Base-by-base conservation (phyloP, 2,113 vertebrate species). In the Albula glossodonta region DNA sequence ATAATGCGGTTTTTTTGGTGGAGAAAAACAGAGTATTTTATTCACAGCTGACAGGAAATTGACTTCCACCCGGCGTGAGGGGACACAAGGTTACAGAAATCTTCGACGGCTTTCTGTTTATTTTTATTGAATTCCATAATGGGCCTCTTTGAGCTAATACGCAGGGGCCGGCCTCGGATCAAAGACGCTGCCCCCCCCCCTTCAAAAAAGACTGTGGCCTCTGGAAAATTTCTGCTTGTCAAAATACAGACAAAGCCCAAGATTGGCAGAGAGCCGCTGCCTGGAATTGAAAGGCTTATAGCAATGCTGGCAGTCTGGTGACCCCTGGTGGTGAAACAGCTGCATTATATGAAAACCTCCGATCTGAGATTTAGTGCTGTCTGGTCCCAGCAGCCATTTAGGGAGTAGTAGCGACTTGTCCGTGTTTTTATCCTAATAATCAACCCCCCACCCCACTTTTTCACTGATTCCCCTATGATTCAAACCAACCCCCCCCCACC, bases 1-100 rank as follows among this genome's bases (percentile, higher is more conserved):
- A 89, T 85, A 90, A 86, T 77, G 57, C 13, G 85, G 80, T 85
- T 89, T 87, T 74, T 77, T 41, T 41, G 74, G 78, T 81, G 83
- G 89, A 70, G 86, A 57, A 86, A 89, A 84, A 85, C 53, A 52
- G 78, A 80, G 78, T 85, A 86, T 90, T 90, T 93, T 89, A 90
- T 89, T 92, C 84, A 86, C 87, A 85, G 88, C 89, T 91, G 89
- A 94, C 89, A 93, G 93, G 93, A 94, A 94, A 93, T 92, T 93
- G 90, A 90, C 85, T 86, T 92, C 88, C 84, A 41, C 87, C 78
- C 74, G 86, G 31, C 83, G 83, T 82, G 85, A 86, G 86, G 83
- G 79, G 85, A 88, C 88, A 84, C 82, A 85, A 85, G 80, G 88
- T 86, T 15, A 83, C 66, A 89, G 86, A 90, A 92, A 91, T 92